Conservation (phyloP, 2,797 vertebrate genomes). For the Phyllotis vaccarum region DNA sequence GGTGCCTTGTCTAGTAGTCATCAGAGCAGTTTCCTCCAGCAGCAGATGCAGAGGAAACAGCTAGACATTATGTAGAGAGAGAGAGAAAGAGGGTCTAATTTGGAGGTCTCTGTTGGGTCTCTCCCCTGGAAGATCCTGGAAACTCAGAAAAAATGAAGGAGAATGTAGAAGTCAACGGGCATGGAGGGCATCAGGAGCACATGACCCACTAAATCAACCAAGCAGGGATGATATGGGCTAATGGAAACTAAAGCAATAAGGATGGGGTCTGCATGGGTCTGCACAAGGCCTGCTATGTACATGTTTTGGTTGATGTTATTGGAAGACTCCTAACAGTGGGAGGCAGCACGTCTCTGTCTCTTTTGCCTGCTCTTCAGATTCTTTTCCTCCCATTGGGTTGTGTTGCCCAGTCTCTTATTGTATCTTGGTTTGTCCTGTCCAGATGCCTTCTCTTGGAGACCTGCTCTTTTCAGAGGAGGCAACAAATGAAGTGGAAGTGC, state of each 20-base stretch:
- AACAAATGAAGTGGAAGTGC: not conserved
- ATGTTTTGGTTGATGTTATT: not conserved
- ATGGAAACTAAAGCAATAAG: not conserved
- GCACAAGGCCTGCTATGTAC: not conserved
- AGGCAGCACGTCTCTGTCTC: not conserved
- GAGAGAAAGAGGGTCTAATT: not conserved
- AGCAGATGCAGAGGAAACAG: not conserved
- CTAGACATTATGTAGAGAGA: not conserved
- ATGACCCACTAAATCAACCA: not conserved
- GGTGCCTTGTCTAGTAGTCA: not conserved
- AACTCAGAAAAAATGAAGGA: not conserved
- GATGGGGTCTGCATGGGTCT: not conserved
- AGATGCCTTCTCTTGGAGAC: not conserved
- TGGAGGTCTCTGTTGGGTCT: not conserved
- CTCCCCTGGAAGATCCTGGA: not conserved
- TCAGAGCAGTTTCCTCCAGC: not conserved
- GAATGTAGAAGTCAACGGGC: not conserved
- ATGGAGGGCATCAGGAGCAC: not conserved
- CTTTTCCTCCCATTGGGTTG: not conserved
- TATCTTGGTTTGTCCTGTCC: not conserved
- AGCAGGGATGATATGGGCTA: not conserved
- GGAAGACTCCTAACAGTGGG: not conserved
- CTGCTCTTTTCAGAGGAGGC: not conserved
- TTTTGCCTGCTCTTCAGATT: not conserved
- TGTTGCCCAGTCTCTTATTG: not conserved